A percentile compares a stretch with the other conserved stretches of the same genome.
Evolutionary conservation across 1,140 invertebrate species (phyloP).

Genomic region (Littorina saxatilis): DNA sequence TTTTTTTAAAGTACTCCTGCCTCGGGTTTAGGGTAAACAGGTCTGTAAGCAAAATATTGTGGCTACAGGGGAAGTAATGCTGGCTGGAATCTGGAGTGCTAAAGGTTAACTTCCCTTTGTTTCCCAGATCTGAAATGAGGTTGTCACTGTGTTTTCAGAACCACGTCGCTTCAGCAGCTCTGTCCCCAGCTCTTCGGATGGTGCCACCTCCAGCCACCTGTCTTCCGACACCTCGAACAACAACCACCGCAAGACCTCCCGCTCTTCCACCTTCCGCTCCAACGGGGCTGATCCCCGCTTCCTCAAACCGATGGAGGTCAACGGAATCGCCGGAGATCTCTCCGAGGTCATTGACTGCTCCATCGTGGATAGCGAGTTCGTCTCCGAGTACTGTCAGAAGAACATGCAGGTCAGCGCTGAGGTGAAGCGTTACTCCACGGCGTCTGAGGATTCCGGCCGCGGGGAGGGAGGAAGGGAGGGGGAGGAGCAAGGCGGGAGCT

Average conservation of each 20-base stretch:
- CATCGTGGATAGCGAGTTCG: conserved; percentile 69
- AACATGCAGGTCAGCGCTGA: conserved; percentile 71
- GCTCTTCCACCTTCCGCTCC: conserved; percentile 19
- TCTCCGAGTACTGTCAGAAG: conserved; percentile 73
- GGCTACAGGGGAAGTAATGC: no score
- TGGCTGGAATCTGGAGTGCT: no score
- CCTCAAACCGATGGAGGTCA: conserved; percentile 32
- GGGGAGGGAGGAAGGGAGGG: not conserved
- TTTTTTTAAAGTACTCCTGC: no score
- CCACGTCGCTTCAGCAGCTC: conserved; percentile 39
- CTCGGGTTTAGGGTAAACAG: no score
- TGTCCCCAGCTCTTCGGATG: conserved; percentile 26
- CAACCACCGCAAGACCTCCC: conserved; percentile 37
- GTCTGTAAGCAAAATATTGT: no score
- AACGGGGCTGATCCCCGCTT: conserved; percentile 34
- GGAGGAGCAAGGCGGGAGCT: conserved; percentile 40
- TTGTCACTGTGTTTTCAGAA: conserved; percentile 27
- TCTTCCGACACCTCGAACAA: conserved; percentile 39
- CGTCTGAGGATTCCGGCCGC: conserved; percentile 50
- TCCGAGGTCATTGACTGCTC: conserved; percentile 74
- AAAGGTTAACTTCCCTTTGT: not conserved
- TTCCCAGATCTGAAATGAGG: not conserved
- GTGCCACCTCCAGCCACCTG: conserved; percentile 39
- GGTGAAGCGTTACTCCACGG: conserved; percentile 57
- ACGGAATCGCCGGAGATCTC: conserved; percentile 80